phyloP scores from a whole-genome alignment of 2,888 invertebrate species.

The Trissolcus japonicus region DNA sequence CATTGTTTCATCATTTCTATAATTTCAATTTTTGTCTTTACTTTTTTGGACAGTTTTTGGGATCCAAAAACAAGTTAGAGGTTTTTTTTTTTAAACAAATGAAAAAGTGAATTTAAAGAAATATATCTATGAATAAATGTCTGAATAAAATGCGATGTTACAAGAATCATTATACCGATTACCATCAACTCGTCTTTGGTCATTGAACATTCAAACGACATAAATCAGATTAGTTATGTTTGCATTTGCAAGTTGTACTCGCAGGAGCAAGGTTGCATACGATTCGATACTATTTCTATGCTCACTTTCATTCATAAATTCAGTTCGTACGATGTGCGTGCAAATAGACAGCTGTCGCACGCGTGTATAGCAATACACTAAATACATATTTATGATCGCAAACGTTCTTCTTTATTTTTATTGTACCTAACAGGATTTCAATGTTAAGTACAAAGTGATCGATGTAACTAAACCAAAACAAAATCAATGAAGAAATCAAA shows the following conservation, averaged over 20 bases:
- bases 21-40: too few species aligned
- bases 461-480: neutral
- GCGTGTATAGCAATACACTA: constrained; percentile 18
- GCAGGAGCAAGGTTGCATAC: constrained; percentile 26
- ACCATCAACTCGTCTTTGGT: neutral
- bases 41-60: too few species aligned
- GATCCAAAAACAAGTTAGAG: too few species aligned
- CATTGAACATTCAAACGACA: neutral
- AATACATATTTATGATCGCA: constrained; percentile 41
- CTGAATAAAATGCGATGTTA: too few species aligned
- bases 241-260: constrained; percentile 11
- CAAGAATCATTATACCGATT: too few species aligned
- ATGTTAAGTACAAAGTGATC: too few species aligned
- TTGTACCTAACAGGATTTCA: too few species aligned
- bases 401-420: neutral
- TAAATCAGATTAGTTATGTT: constrained; percentile 24
- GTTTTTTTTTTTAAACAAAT: too few species aligned
- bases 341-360: constrained; percentile 46
- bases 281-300: constrained; percentile 46
- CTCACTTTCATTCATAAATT: constrained; percentile 55
- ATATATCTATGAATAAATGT: too few species aligned
- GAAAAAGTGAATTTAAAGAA: too few species aligned
- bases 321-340: constrained; percentile 32
- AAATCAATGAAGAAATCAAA: neutral
- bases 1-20: too few species aligned